Percentiles rank a stretch among this genome's conserved stretches.
Evolutionary conservation across 2,888 invertebrate species (phyloP).

Genomic region (Deroplatys truncata): DNA sequence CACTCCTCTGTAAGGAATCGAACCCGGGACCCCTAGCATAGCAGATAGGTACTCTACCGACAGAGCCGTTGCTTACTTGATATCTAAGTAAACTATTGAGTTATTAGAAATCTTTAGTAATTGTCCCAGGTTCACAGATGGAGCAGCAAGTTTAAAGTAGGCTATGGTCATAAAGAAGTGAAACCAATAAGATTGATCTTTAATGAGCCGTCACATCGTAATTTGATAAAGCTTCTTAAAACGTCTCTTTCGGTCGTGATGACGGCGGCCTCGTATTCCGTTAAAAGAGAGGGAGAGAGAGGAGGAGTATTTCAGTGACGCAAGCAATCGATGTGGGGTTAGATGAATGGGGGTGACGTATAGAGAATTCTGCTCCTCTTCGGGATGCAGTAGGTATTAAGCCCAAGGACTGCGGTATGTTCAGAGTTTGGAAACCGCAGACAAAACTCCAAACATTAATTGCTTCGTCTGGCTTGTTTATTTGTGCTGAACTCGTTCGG

Average conservation of each 20-base stretch:
- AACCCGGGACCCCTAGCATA: too few relatives aligned
- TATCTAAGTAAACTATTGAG: too few relatives aligned
- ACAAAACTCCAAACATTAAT: neutral
- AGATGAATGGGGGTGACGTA: neutral
- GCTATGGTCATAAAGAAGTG: too few relatives aligned
- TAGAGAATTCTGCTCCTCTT: neutral
- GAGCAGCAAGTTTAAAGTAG: too few relatives aligned
- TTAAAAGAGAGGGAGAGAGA: neutral
- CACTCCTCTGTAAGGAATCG: too few relatives aligned
- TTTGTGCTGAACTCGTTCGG: neutral
- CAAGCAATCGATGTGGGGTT: neutral
- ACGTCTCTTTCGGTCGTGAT: neutral
- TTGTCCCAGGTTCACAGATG: too few relatives aligned
- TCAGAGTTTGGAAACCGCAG: too few relatives aligned
- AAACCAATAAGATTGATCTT: neutral
- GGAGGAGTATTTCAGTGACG: neutral
- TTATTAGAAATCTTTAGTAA: too few relatives aligned
- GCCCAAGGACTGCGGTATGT: neutral
- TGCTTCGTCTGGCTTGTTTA: neutral
- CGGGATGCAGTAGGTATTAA: neutral
- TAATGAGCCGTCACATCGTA: neutral
- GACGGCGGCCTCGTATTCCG: neutral
- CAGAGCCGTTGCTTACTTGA: too few relatives aligned
- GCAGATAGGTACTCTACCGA: too few relatives aligned
- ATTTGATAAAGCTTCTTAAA: neutral